phyloP scores from a whole-genome alignment of 1,140 invertebrate genomes.

The Araneus ventricosus region DNA sequence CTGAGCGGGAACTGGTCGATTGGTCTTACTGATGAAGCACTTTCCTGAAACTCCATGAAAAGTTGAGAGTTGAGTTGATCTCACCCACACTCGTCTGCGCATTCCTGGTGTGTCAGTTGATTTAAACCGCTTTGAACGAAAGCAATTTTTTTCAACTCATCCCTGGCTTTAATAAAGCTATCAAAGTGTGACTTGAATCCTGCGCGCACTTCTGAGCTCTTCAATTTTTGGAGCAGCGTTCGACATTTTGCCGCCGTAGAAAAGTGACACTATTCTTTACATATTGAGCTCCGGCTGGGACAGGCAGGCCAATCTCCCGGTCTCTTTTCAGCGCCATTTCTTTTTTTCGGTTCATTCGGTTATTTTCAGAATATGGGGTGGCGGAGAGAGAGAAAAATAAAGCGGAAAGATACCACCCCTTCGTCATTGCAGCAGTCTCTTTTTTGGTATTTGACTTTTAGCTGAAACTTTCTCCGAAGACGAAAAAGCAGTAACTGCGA shows the following conservation, averaged over 20 bases:
- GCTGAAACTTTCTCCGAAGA: not conserved
- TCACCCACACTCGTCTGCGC: too few species aligned
- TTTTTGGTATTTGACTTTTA: conserved; percentile 60
- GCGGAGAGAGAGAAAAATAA: not conserved
- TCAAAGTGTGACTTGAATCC: not conserved
- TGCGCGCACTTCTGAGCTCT: not conserved
- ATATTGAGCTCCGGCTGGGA: not conserved
- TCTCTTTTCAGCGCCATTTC: conserved; percentile 47
- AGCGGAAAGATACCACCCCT: not conserved
- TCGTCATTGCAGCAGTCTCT: conserved; percentile 3
- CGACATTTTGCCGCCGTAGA: not conserved
- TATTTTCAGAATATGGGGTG: conserved; percentile 40
- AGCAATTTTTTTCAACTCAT: not conserved
- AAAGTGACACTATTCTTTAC: conserved; percentile 44
- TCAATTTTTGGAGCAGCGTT: not conserved
- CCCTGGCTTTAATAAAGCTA: not conserved
- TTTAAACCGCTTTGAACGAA: not conserved
- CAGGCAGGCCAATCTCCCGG: conserved; percentile 30
- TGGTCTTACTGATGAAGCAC: too few species aligned
- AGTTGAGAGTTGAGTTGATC: too few species aligned
- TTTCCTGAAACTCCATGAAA: too few species aligned
- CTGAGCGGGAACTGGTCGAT: too few species aligned
- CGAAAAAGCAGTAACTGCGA: conserved; percentile 2
- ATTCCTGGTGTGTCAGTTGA: not conserved
- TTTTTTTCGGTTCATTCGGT: conserved; percentile 42